These are phyloP conservation scores for Tolmerus cingulatus DNA, from an alignment of 2,888 invertebrate species.

Conservation along the genomic window DNA sequence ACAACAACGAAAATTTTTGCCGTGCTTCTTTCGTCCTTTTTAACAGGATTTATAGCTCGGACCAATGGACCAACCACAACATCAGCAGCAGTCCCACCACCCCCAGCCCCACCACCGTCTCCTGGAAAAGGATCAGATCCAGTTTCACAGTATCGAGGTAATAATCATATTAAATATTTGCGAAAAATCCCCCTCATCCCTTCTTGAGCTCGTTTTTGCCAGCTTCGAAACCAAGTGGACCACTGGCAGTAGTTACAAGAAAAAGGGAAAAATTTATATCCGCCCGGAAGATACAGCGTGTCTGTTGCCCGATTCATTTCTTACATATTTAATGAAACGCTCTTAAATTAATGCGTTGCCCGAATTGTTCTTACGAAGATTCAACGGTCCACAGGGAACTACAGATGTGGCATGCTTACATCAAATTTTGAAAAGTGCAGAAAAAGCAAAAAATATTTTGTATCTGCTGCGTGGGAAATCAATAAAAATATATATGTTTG, in stretches of 20 bases:
- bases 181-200: not conserved
- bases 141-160: conserved; percentile 46
- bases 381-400: not conserved
- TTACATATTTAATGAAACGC: not conserved
- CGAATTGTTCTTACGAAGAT: not conserved
- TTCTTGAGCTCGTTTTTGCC: not conserved
- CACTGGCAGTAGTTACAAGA: not conserved
- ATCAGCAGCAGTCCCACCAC: conserved; percentile 43
- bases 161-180: conserved; percentile 35
- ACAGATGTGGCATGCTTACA: not conserved
- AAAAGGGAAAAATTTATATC: not conserved
- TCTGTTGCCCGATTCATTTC: not conserved
- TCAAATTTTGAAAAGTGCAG: not conserved
- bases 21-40: conserved; percentile 22
- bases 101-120: conserved; percentile 24
- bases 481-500: not conserved
- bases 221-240: not conserved
- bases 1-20: conserved; percentile 21
- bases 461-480: not conserved
- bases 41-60: conserved; percentile 22
- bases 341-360: not conserved
- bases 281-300: not conserved
- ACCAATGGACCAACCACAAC: conserved; percentile 43
- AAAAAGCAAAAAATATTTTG: not conserved
- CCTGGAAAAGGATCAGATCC: conserved; percentile 44